Evolutionary conservation across 2,113 vertebrate genomes (phyloP).

Genomic region (Thamnophis sirtalis): DNA sequence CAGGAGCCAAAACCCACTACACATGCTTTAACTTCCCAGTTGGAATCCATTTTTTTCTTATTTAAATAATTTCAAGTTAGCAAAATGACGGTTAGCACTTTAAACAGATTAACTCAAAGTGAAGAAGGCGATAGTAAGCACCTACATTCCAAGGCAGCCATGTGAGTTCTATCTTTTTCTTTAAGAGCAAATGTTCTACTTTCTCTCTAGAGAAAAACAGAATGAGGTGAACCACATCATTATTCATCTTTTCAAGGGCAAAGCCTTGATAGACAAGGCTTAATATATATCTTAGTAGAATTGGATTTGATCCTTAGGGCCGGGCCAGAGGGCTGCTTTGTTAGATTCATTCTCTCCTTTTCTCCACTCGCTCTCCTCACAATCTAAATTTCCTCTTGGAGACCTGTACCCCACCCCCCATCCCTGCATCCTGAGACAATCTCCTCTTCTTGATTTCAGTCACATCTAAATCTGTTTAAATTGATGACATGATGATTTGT

Average conservation of each 20-base stretch:
- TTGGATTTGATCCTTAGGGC: conserved; percentile 88
- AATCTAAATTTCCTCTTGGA: conserved; percentile 82
- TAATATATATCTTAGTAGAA: conserved; percentile 87
- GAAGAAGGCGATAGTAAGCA: conserved; percentile 29
- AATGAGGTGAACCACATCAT: conserved; percentile 72
- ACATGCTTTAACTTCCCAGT: background rate
- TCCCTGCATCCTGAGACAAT: conserved; percentile 65
- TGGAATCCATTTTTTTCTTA: conserved; percentile 15
- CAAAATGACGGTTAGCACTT: conserved; percentile 25
- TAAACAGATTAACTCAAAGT: conserved; percentile 22
- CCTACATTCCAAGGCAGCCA: conserved; percentile 39
- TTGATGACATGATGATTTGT: conserved; percentile 68
- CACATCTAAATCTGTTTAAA: conserved; percentile 75
- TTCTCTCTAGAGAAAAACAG: conserved; percentile 60
- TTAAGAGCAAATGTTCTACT: conserved; percentile 53
- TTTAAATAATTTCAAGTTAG: conserved; percentile 24
- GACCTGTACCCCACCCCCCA: conserved; percentile 50
- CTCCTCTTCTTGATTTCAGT: conserved; percentile 72
- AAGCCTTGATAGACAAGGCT: conserved; percentile 83
- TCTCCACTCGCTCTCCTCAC: conserved; percentile 52
- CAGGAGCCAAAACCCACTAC: no score
- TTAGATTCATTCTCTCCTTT: conserved; percentile 77
- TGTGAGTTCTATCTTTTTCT: conserved; percentile 22
- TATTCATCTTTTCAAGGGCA: conserved; percentile 84
- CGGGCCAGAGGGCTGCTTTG: conserved; percentile 75